phyloP scores from a whole-genome alignment of 2,797 vertebrate species.

The Gallirallus australis region DNA sequence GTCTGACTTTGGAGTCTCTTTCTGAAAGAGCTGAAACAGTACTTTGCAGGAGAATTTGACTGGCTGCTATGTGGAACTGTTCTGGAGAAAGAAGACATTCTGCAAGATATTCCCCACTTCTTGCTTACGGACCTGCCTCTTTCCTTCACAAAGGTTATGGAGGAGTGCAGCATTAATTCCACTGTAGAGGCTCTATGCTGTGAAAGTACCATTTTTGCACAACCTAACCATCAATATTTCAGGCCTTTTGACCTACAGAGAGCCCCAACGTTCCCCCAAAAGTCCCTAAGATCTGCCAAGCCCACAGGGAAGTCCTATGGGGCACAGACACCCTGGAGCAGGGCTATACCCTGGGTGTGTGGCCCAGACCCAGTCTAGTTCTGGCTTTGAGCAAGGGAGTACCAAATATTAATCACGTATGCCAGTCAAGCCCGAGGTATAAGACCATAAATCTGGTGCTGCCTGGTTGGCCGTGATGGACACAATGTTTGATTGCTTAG shows the following conservation, averaged over 20 bases:
- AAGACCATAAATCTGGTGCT: neutral
- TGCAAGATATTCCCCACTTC: neutral
- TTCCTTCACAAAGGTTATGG: neutral
- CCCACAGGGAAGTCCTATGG: neutral
- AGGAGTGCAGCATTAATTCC: rapidly evolving
- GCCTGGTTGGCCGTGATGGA: neutral
- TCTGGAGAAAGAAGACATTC: neutral
- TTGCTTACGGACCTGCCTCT: neutral
- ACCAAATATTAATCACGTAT: neutral
- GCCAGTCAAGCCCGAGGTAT: neutral
- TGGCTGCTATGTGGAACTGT: neutral
- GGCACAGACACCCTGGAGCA: neutral
- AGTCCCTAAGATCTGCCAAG: rapidly evolving
- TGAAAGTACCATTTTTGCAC: neutral
- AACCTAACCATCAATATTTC: neutral
- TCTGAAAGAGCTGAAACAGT: neutral
- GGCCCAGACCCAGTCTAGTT: neutral
- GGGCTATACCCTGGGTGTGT: rapidly evolving
- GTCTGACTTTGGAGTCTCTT: neutral
- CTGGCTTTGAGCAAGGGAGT: neutral
- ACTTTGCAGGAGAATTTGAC: neutral
- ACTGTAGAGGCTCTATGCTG: neutral
- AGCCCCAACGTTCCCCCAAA: neutral
- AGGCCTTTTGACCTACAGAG: neutral
- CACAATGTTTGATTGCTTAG: neutral